Conservation (phyloP, 2,797 vertebrate species). For the Typhlichthys subterraneus region DNA sequence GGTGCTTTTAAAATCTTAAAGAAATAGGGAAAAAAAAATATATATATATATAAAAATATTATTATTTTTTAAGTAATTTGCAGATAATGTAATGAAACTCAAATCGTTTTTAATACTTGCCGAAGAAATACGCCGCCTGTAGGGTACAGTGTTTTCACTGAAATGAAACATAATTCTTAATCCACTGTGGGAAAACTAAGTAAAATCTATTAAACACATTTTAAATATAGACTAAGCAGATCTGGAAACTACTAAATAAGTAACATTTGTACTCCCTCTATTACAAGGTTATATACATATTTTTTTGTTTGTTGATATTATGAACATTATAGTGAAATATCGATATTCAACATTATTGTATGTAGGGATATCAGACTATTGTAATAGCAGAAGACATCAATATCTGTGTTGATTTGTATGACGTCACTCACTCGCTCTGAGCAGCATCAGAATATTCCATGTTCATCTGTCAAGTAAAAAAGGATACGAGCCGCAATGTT, state of each 20-base stretch:
- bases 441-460: constrained; percentile 68
- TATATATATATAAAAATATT: not conserved
- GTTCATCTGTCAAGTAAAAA: constrained; percentile 28
- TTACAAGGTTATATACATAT: no score
- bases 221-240: no score
- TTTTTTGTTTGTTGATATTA: no score
- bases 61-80: not conserved
- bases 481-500: not conserved
- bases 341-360: no score
- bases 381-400: no score
- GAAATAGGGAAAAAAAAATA: not conserved
- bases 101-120: constrained; percentile 51
- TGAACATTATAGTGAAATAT: no score
- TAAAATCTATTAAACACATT: not conserved
- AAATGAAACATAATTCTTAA: constrained; percentile 22
- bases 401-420: no score
- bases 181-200: no score
- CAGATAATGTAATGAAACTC: not conserved
- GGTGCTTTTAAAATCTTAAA: constrained; percentile 80
- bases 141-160: constrained; percentile 51
- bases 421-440: constrained; percentile 59
- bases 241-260: no score
- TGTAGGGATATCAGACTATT: no score
- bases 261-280: no score
- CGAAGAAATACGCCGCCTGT: constrained; percentile 69